Percentiles rank a stretch among this genome's conserved stretches.
Evolutionary conservation across 1,140 invertebrate genomes (phyloP).

Genomic region (Drosophila mayri): DNA sequence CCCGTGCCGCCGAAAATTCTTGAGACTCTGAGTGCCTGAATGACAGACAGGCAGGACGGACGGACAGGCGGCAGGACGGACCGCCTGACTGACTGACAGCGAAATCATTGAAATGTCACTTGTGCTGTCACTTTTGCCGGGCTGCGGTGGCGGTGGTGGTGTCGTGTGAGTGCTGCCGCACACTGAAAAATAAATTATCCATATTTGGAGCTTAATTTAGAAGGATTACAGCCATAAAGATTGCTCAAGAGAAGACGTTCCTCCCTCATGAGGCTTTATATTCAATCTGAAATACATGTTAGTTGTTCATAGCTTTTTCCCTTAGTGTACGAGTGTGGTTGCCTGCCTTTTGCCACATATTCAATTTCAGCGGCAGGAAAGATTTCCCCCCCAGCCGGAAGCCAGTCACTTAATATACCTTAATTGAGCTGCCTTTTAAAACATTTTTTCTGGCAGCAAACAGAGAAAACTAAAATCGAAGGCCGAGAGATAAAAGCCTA

Average conservation of each 20-base stretch:
- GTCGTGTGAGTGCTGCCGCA: constrained; percentile 8
- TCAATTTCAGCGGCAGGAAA: constrained; percentile 50
- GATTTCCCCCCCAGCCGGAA: constrained; percentile 19
- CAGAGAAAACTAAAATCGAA: constrained; percentile 27
- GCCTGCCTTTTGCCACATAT: constrained; percentile 31
- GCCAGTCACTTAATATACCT: constrained; percentile 53
- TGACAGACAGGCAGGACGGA: constrained; percentile 26
- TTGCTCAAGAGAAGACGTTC: background rate
- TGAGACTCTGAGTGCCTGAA: constrained; percentile 42
- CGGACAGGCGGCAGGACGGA: constrained; percentile 5
- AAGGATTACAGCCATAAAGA: background rate
- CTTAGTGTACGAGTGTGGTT: background rate
- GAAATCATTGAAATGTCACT: constrained; percentile 70
- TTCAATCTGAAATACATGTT: background rate
- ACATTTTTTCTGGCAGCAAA: background rate
- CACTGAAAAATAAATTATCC: constrained; percentile 2
- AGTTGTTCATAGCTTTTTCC: background rate
- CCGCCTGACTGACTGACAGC: constrained; percentile 59
- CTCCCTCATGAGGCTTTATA: background rate
- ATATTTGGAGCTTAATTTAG: background rate
- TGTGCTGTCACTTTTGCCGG: constrained; percentile 58
- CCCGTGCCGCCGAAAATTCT: constrained; percentile 1
- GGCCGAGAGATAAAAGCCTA: background rate
- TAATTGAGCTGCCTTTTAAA: constrained; percentile 57
- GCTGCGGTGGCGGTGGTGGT: constrained; percentile 23